These are phyloP conservation scores for Pachyramphus minor DNA, from an alignment of 2,113 vertebrate genomes.

Conservation along the genomic window DNA sequence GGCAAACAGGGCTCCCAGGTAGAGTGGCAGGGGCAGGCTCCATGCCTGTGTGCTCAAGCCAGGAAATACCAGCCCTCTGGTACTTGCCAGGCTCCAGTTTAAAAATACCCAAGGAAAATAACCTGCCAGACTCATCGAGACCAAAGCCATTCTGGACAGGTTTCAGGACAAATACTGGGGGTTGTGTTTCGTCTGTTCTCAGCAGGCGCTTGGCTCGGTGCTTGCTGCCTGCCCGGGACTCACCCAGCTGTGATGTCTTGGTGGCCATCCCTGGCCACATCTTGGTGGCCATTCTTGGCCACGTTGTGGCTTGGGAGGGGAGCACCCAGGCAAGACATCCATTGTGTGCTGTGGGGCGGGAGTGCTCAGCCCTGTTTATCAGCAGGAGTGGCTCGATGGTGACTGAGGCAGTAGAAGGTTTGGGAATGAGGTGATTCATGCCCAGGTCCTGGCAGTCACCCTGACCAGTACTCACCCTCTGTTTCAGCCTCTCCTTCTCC, in stretches of 20 bases:
- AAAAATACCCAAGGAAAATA: slow-evolving; percentile 40
- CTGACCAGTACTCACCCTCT: not conserved
- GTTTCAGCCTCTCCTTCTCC: not conserved
- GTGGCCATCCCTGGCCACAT: not conserved
- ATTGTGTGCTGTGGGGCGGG: rapidly evolving
- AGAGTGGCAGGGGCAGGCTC: not conserved
- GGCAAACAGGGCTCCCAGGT: not conserved
- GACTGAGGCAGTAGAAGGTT: not conserved
- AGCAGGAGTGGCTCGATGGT: not conserved
- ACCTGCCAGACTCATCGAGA: not conserved
- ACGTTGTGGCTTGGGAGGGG: not conserved
- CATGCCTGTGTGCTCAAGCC: not conserved
- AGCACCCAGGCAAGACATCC: not conserved
- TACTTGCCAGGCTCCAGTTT: slow-evolving; percentile 3
- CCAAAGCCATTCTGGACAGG: not conserved
- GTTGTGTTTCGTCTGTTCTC: slow-evolving; percentile 14
- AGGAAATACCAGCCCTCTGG: slow-evolving; percentile 29
- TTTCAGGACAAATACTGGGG: slow-evolving; percentile 28
- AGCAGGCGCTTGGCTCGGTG: not conserved
- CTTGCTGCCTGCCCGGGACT: not conserved
- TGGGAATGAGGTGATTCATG: not conserved
- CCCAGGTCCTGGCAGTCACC: rapidly evolving
- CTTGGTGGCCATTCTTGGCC: not conserved
- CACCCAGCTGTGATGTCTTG: rapidly evolving
- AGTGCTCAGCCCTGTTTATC: not conserved